Percentiles rank a stretch among this genome's conserved stretches.
Conservation (phyloP, 2,888 invertebrate species). For the Coleophora deauratella region DNA sequence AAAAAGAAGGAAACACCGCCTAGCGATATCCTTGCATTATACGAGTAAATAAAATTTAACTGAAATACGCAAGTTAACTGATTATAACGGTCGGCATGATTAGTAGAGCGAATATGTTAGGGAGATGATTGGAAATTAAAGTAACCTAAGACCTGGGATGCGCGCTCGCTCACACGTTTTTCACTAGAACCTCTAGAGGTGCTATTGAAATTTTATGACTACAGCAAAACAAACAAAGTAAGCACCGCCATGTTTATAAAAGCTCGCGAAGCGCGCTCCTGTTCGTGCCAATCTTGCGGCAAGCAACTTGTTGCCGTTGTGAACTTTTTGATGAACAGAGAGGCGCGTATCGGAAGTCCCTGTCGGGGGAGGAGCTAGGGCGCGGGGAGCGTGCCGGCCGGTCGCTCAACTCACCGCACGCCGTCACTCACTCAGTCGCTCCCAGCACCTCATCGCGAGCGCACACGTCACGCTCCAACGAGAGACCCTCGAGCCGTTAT, state of each 20-base stretch:
- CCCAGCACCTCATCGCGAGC: conserved; percentile 41
- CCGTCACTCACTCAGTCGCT: conserved; percentile 56
- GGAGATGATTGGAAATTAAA: too few relatives aligned
- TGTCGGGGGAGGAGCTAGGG: conserved; percentile 65
- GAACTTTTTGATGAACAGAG: conserved; percentile 58
- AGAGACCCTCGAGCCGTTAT: conserved; percentile 49
- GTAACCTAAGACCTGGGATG: too few relatives aligned
- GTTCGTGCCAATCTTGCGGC: conserved; percentile 72
- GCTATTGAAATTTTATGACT: conserved; percentile 64
- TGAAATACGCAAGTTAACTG: too few relatives aligned
- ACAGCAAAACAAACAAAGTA: conserved; percentile 68
- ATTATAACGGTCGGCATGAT: too few relatives aligned
- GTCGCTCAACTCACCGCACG: conserved; percentile 58
- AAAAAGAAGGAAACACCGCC: too few relatives aligned
- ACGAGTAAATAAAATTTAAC: too few relatives aligned
- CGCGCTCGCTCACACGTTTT: conserved; percentile 34
- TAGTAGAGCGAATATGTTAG: too few relatives aligned
- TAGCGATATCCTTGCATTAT: too few relatives aligned
- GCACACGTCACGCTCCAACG: conserved; percentile 29
- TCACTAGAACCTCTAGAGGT: conserved; percentile 26
- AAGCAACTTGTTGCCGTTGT: conserved; percentile 71
- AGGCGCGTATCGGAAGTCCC: conserved; percentile 43
- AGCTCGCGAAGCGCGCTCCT: conserved; percentile 70
- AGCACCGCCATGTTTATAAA: conserved; percentile 70
- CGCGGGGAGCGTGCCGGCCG: conserved; percentile 60